Conservation (phyloP, 2,113 vertebrate genomes). For the Gopherus flavomarginatus region DNA sequence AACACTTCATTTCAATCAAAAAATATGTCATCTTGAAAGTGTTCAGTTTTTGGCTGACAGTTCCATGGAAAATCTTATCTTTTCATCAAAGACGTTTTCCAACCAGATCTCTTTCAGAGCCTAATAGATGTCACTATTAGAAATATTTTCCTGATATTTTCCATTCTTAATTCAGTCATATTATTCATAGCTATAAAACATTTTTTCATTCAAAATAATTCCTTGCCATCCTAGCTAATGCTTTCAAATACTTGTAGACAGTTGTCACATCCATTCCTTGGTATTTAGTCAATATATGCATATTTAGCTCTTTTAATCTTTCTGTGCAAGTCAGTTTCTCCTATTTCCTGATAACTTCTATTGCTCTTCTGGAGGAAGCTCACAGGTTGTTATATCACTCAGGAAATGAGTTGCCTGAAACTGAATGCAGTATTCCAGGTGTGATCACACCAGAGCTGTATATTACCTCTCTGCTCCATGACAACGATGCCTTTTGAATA, state of each 20-base stretch:
- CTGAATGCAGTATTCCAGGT: slow-evolving; percentile 9
- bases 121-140: background rate
- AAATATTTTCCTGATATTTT: background rate
- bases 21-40: background rate
- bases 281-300: background rate
- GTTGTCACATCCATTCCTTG: background rate
- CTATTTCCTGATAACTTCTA: slow-evolving; percentile 1
- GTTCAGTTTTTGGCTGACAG: background rate
- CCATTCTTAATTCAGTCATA: background rate
- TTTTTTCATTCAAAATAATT: background rate
- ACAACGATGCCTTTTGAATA: background rate
- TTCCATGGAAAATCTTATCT: background rate
- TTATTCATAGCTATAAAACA: background rate
- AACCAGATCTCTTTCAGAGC: background rate
- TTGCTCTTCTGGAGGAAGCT: background rate
- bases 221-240: background rate
- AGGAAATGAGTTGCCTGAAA: slow-evolving; percentile 51
- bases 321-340: background rate
- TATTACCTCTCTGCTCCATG: background rate
- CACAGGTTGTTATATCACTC: background rate
- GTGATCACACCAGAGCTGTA: background rate
- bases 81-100: background rate
- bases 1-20: background rate
- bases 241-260: background rate
- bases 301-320: background rate